Evolutionary conservation across 2,797 vertebrate species (phyloP), one percentile per base, ranked within the genome.

Genomic region (Neopelma chrysocephalum): DNA sequence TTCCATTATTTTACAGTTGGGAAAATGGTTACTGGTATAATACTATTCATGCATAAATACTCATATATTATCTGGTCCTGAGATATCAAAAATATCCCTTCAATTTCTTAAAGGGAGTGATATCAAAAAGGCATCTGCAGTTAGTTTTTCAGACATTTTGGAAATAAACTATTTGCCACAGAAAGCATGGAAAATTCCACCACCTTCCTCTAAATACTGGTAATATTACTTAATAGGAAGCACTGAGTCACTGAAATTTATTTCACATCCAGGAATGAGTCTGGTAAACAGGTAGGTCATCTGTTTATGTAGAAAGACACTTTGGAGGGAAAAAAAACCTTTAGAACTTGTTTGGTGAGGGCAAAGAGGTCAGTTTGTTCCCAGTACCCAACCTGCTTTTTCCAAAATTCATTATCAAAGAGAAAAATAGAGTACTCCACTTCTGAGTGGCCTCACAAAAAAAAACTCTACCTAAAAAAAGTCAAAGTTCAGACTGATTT

Each of bases 231-330:
- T 85, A 89, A 92, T 17, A 32, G 90, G 77, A 95, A 93, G 23
- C 29, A 83, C 22, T 70, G 83, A 91, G 62, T 93, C 76, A 71
- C 31, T 68, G 32, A 94, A 86, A 84, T 68, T 78, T 60, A 81
- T 84, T 90, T 80, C 51, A 56, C 19, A 82, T 34, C 34, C 58
- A 75, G 65, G 54, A 82, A 65, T 17, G 25, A 79, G 50, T 19
- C 50, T 78, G 70, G 64, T 87, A 90, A 93, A 94, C 83, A 92
- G 89, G 60, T 85, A 82, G 60, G 53, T 77, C 81, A 83, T 87
- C 66, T 91, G 84, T 92, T 94, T 86, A 86, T 7, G 4, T 13
- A 61, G 43, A 15, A 65, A 78, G 69, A 43, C 25, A 50, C 34
- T 90, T 54, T 2, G 4, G 20, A 43, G 38, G 47, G 19, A 29